Evolutionary conservation across 1,140 invertebrate species (phyloP).

Genomic region (Drosophila melanica): DNA sequence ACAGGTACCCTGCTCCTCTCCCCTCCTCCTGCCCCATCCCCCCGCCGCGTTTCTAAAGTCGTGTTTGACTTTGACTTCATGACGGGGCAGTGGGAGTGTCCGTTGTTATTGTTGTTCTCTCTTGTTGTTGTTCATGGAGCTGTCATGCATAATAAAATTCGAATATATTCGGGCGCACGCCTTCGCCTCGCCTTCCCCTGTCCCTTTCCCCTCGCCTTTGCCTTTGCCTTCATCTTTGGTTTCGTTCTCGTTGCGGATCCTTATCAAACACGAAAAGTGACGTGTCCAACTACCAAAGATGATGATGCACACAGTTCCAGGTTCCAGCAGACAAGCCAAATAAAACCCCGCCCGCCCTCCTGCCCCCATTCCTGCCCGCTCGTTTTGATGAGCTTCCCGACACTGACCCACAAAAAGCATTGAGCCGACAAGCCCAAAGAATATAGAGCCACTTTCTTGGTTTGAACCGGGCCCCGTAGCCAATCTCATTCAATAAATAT

Average conservation of each 20-base stretch:
- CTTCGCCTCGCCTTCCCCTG: constrained; percentile 34
- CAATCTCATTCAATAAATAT: constrained; percentile 54
- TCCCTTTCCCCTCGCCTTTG: background rate
- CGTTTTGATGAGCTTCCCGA: constrained; percentile 34
- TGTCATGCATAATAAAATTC: constrained; percentile 82
- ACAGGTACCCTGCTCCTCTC: constrained; percentile 58
- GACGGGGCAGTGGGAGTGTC: constrained; percentile 66
- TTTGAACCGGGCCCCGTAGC: constrained; percentile 13
- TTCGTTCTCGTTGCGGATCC: constrained; percentile 74
- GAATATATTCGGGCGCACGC: constrained; percentile 78
- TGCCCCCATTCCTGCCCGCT: background rate
- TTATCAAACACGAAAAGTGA: constrained; percentile 81
- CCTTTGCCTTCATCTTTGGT: constrained; percentile 23
- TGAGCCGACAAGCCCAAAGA: constrained; percentile 51
- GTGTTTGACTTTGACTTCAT: constrained; percentile 47
- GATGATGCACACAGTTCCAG: constrained; percentile 56
- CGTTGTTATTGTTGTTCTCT: constrained; percentile 55
- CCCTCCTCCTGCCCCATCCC: constrained; percentile 3
- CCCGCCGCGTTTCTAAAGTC: background rate
- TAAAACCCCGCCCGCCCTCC: background rate
- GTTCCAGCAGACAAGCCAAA: constrained; percentile 3
- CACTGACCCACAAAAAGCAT: constrained; percentile 68
- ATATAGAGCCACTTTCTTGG: constrained; percentile 36
- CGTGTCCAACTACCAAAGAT: constrained; percentile 70
- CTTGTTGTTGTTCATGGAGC: constrained; percentile 58